A percentile compares a stretch with the other conserved stretches of the same genome.
Conservation (phyloP, 2,797 vertebrate species). For the Acrossocheilus fasciatus region DNA sequence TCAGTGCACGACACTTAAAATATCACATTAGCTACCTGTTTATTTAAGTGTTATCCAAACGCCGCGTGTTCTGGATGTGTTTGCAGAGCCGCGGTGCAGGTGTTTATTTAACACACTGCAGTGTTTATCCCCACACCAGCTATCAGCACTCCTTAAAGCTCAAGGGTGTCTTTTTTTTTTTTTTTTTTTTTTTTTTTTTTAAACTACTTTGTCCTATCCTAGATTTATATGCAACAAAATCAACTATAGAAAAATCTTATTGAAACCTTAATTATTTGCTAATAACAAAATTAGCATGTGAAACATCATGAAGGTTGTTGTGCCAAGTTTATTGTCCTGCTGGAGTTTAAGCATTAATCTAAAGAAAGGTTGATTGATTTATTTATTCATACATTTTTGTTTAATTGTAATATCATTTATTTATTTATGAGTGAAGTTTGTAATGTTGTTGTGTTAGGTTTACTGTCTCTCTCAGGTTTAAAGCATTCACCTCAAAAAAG, state of each 20-base stretch:
- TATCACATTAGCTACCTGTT: conserved; percentile 29
- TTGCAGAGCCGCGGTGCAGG: not conserved
- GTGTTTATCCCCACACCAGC: not conserved
- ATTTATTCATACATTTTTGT: not conserved
- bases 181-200: not conserved
- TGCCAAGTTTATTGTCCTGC: not conserved
- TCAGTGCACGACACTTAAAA: conserved; percentile 8
- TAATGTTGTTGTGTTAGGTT: not conserved
- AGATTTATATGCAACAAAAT: not conserved
- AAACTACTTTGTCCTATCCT: not conserved
- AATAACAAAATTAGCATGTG: not conserved
- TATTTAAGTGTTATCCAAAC: conserved; percentile 3
- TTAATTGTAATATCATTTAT: not conserved
- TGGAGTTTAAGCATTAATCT: not conserved
- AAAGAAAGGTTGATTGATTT: not conserved
- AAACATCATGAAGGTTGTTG: not conserved
- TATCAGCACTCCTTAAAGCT: not conserved
- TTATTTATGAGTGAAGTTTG: not conserved
- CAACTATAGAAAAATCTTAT: not conserved
- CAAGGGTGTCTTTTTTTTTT: not conserved
- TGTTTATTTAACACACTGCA: conserved; percentile 9
- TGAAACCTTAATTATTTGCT: not conserved
- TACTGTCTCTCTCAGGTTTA: not conserved
- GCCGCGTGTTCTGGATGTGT: not conserved
- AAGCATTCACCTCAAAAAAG: not conserved